phyloP scores from a whole-genome alignment of 1,140 invertebrate species.

The Drosophila nasuta region DNA sequence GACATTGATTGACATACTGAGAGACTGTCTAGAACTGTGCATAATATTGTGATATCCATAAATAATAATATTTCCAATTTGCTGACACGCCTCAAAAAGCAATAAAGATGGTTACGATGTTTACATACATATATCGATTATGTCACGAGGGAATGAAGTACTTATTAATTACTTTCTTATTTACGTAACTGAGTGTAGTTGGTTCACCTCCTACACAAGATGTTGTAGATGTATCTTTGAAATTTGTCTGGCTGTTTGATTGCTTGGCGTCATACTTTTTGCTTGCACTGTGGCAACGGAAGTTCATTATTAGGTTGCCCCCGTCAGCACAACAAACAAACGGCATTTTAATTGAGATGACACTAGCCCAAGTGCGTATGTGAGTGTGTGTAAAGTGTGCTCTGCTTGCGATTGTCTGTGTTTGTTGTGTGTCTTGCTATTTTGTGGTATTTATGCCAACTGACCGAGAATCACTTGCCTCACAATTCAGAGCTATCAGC shows the following conservation, averaged over 20 bases:
- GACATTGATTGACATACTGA: conserved; percentile 37
- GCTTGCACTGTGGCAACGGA: conserved; percentile 55
- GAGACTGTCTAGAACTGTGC: not conserved
- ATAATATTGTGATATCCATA: not conserved
- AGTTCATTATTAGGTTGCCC: conserved; percentile 66
- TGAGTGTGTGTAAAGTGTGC: conserved; percentile 8
- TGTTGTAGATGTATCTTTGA: conserved; percentile 33
- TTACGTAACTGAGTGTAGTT: conserved; percentile 20
- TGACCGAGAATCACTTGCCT: conserved; percentile 39
- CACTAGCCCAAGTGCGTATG: conserved; percentile 37
- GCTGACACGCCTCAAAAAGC: not conserved
- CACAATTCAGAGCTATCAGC: conserved; percentile 10
- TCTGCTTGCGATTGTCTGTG: not conserved
- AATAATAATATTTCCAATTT: not conserved
- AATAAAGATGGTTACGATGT: not conserved
- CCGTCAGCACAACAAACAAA: conserved; percentile 55
- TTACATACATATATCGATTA: not conserved
- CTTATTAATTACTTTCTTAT: conserved; percentile 31
- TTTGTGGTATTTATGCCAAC: conserved; percentile 36
- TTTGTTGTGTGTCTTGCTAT: conserved; percentile 17
- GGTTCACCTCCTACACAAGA: conserved; percentile 33
- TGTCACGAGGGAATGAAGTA: not conserved
- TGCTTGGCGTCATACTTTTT: conserved; percentile 74
- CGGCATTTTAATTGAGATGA: conserved; percentile 72
- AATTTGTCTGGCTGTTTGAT: conserved; percentile 43